A percentile compares a stretch with the other conserved stretches of the same genome.
Evolutionary conservation across 2,888 invertebrate genomes (phyloP).

Genomic region (Nemapogon koenigi): DNA sequence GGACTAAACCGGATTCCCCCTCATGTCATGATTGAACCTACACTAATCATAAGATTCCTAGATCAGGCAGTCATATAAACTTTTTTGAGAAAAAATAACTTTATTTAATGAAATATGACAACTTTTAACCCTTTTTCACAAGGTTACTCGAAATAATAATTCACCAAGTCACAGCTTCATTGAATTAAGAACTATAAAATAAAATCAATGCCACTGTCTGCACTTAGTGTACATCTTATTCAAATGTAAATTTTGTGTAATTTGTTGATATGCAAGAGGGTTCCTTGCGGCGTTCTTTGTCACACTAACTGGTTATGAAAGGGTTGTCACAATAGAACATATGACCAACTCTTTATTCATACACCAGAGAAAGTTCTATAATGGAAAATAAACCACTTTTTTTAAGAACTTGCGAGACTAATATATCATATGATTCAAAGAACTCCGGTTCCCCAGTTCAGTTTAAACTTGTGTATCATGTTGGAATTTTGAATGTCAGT

Average conservation of each 20-base stretch:
- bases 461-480: constrained; percentile 17
- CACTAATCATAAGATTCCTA: too few relatives aligned
- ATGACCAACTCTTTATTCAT: constrained; percentile 53
- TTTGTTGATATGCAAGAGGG: constrained; percentile 61
- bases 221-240: constrained; percentile 26
- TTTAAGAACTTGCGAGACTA: constrained; percentile 25
- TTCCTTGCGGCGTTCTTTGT: constrained; percentile 58
- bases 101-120: not conserved
- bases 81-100: too few relatives aligned
- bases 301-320: constrained; percentile 42
- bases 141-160: constrained; percentile 3
- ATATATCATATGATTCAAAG: constrained; percentile 41
- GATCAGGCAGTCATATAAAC: too few relatives aligned
- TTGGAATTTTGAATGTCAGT: not conserved
- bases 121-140: constrained; percentile 3
- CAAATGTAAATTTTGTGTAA: constrained; percentile 59
- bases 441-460: constrained; percentile 35
- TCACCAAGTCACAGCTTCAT: constrained; percentile 1
- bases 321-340: constrained; percentile 39
- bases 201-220: constrained; percentile 24
- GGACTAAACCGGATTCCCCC: too few relatives aligned
- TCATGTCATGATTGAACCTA: too few relatives aligned
- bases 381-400: constrained; percentile 28
- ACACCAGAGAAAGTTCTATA: constrained; percentile 26
- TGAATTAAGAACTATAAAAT: constrained; percentile 8